Conservation (phyloP, 2,888 invertebrate genomes). For the Sicus ferrugineus region DNA sequence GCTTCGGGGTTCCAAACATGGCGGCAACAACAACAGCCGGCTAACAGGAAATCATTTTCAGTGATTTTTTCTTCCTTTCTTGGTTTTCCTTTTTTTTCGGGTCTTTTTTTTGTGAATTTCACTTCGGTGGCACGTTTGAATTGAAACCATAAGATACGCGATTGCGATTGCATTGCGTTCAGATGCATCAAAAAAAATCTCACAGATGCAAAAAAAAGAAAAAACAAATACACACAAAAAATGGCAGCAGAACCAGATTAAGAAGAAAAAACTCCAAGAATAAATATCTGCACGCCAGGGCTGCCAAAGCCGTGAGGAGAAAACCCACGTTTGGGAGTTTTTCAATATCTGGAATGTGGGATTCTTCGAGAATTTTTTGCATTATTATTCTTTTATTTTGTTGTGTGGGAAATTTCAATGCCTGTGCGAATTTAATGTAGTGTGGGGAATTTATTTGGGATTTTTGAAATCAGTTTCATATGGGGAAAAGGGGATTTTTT, state of each 20-base stretch:
- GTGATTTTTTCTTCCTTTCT: constrained; percentile 8
- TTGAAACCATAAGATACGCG: constrained; percentile 42
- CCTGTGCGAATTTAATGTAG: not conserved
- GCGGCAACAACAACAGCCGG: constrained; percentile 26
- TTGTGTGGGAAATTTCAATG: not conserved
- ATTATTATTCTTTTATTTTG: too few relatives aligned
- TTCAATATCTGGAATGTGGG: too few relatives aligned
- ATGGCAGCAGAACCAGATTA: constrained; percentile 10
- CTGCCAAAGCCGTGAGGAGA: too few relatives aligned
- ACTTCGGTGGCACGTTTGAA: constrained; percentile 47
- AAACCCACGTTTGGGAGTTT: too few relatives aligned
- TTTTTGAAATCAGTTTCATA: not conserved
- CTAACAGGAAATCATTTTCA: constrained; percentile 32
- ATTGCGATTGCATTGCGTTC: constrained; percentile 13
- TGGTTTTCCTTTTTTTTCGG: not conserved
- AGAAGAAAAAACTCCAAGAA: not conserved
- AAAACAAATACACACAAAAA: not conserved
- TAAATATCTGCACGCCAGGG: too few relatives aligned
- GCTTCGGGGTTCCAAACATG: constrained; percentile 13
- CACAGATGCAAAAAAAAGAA: not conserved
- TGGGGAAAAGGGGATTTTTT: too few relatives aligned
- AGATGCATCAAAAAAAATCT: constrained; percentile 26
- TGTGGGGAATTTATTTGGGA: not conserved
- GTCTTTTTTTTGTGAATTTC: constrained; percentile 4
- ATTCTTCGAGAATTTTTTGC: too few relatives aligned